Base-by-base conservation (phyloP, 2,888 invertebrate species). In the Eristalis arbustorum region DNA sequence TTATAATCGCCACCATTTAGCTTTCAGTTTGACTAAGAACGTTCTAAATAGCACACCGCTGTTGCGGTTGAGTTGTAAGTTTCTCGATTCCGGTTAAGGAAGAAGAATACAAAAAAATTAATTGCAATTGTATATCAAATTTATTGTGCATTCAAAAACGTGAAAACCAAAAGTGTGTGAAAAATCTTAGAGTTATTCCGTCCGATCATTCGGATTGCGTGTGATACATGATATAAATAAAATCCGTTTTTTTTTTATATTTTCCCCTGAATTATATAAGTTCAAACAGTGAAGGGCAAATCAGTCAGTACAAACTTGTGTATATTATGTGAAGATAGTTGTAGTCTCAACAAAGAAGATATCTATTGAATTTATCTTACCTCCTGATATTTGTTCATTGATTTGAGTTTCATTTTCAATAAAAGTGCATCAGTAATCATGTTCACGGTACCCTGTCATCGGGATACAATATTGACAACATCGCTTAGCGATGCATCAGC, bases 401-500 rank as follows among this genome's bases (percentile, higher is more conserved):
- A 59, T 59, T 59, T 25, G 59, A 59, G 14, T 23, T 59, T 23
- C 8, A 34, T 10, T 49, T 49, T n/a, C 2, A 40, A 61, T 8
- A 64, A 61, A 74, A 68, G 37, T 23, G 31, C 42, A 11, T 42
- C 57, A 18, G 42, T 8, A 71, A 89, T 78, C 88, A 93, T 93
- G 93, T 93, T 93, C 89, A 93, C 93, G 62, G 90, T 93, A 88
- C 93, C 93, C 87, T 93, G 91, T 89, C 90, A 93, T 91, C 92
- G 93, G 88, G 93, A 93, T 89, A 93, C 91, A 73, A 91, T 93
- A 88, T 90, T 94, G 80, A 94, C 94, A 84, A 93, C 94, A 85
- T 95, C 95, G 23, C 94, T 95, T 88, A 95, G 95, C 88, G 96
- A 96, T 93, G 95, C 95, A 4, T 95, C 95, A 3, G 93, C 94